Evolutionary conservation across 1,140 invertebrate genomes (phyloP), one percentile per base, ranked within the genome.

Genomic region (Armadillidium nasatum): DNA sequence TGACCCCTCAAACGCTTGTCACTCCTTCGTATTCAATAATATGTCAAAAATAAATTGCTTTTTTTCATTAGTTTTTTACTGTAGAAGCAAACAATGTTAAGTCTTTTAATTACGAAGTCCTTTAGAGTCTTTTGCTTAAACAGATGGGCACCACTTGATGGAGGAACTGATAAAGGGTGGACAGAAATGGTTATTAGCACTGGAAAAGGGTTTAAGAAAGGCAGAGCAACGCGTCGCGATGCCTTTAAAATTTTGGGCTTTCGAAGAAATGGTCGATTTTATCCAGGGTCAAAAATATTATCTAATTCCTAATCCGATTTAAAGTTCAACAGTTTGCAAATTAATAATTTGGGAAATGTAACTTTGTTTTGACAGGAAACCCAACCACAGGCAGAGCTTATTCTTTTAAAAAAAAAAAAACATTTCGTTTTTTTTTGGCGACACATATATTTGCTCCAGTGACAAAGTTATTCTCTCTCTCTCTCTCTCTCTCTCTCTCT

Each of bases 111-210:
- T 15, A 1, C 50, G 50, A 19, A 19, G 7, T 1, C 19, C 50
- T 4, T 19, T 13, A 60, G 19, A 13, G 50, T 19, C 50, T 13
- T 60, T 60, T 60, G 50, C 2, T 3, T 13, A 60, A 60, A 60
- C 50, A 60, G 50, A 60, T 60, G 50, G 50, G 50, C 50, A 19
- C 50, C 11, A 13, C 3, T 60, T 19, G 50, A 60, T 60, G 19
- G 50, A 19, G 7, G 19, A 19, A 19, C 50, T 60, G 50, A 60
- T 60, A 60, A 60, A 60, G 50, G 15, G 19, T 60, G 50, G 50
- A 60, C 50, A 60, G 50, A 60, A 60, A 60, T 60, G 50, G 50
- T 19, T 60, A 60, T 60, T 60, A 60, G 50, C 50, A 60, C 50
- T 19, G 50, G 50, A 60, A 60, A 60, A 60, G 50, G 50, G 19